A percentile compares a stretch with the other conserved stretches of the same genome.
phyloP scores from a whole-genome alignment of 2,888 invertebrate species.

The Drosophila buzzatii region DNA sequence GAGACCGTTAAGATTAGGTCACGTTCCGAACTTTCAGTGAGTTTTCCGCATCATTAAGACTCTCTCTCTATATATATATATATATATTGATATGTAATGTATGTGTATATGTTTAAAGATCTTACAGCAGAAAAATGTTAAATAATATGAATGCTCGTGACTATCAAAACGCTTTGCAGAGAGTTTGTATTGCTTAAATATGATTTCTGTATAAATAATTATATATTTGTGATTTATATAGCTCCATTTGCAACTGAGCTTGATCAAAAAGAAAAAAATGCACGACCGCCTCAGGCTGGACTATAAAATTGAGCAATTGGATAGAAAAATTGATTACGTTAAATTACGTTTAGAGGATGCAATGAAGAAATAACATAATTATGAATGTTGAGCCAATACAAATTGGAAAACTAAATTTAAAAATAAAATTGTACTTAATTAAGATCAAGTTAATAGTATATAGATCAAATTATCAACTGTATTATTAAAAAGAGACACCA shows the following conservation, averaged over 20 bases:
- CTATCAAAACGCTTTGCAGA: background rate
- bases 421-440: background rate
- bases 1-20: background rate
- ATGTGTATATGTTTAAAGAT: background rate
- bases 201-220: background rate
- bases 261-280: conserved; percentile 1
- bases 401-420: background rate
- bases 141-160: background rate
- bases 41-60: background rate
- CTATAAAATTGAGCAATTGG: conserved; percentile 16
- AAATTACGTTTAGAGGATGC: background rate
- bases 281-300: conserved; percentile 15
- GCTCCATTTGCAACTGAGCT: conserved; percentile 3
- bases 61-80: background rate
- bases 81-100: background rate
- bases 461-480: background rate
- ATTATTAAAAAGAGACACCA: background rate
- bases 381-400: background rate
- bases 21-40: conserved; percentile 3
- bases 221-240: background rate
- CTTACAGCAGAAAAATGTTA: background rate
- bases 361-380: conserved; percentile 4
- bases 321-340: conserved; percentile 8
- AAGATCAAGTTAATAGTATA: background rate
- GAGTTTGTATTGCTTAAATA: conserved; percentile 3